These are phyloP conservation scores for Eurypyga helias DNA, from an alignment of 2,113 vertebrate species.

Conservation along the genomic window DNA sequence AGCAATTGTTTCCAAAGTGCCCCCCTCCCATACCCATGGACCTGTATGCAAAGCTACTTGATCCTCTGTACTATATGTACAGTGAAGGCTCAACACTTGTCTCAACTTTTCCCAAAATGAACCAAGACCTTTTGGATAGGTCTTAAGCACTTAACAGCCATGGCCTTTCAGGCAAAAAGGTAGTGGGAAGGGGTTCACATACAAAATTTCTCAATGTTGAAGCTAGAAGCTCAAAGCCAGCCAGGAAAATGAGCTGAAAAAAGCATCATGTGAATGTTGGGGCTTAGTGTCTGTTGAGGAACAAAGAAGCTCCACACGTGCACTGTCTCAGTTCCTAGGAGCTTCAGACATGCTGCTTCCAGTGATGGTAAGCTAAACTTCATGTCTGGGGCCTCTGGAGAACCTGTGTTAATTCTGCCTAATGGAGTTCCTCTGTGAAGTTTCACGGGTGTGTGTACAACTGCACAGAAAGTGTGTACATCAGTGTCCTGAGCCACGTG, in stretches of 20 bases:
- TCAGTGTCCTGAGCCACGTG: background rate
- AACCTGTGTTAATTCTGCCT: background rate
- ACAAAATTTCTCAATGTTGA: background rate
- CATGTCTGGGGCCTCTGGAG: background rate
- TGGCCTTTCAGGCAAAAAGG: background rate
- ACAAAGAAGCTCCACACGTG: background rate
- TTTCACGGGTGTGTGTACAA: background rate
- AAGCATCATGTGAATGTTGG: background rate
- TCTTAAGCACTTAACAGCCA: background rate
- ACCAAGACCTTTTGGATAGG: background rate
- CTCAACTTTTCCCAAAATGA: background rate
- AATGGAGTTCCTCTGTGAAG: background rate
- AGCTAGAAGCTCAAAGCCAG: background rate
- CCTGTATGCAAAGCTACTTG: background rate
- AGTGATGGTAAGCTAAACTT: background rate
- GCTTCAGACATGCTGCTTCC: background rate
- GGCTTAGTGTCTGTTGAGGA: background rate
- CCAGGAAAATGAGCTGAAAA: background rate
- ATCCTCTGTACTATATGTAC: background rate
- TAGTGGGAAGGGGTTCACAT: background rate
- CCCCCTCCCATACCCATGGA: rapidly evolving
- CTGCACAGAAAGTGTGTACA: rapidly evolving
- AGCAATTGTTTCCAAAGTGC: background rate
- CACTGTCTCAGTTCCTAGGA: background rate
- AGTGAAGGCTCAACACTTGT: background rate